These are phyloP conservation scores for Notamacropus eugenii DNA, from an alignment of 2,797 vertebrate species.

Conservation along the genomic window DNA sequence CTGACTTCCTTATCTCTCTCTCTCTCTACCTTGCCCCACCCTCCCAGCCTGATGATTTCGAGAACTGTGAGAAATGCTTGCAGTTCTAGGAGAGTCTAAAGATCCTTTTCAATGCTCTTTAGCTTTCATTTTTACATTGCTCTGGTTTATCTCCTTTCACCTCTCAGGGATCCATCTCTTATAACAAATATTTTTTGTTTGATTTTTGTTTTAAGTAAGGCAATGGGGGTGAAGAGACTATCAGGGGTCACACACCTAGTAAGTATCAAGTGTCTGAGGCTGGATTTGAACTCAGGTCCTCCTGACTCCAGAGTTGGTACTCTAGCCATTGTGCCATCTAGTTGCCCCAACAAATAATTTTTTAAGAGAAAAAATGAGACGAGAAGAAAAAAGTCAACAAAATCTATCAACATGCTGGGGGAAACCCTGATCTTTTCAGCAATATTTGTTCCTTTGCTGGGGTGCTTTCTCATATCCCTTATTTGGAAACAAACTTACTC, in stretches of 20 bases:
- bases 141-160: not conserved
- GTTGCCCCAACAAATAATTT: no score
- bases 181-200: not conserved
- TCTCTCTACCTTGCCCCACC: not conserved
- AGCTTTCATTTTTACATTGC: not conserved
- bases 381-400: not conserved
- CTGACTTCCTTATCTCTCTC: no score
- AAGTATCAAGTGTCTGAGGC: no score
- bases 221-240: no score
- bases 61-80: not conserved
- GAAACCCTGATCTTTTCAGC: not conserved
- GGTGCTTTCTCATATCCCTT: not conserved
- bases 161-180: not conserved
- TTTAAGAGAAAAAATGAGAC: not conserved
- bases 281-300: no score
- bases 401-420: not conserved
- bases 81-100: not conserved
- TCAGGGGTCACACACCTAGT: no score
- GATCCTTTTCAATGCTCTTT: not conserved
- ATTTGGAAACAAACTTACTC: not conserved
- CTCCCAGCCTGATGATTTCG: not conserved
- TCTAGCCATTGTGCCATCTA: no score
- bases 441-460: not conserved
- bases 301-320: no score
- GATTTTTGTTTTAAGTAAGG: no score